These are phyloP conservation scores for Neomonachus schauinslandi DNA, from an alignment of 2,113 vertebrate genomes.

Conservation along the genomic window DNA sequence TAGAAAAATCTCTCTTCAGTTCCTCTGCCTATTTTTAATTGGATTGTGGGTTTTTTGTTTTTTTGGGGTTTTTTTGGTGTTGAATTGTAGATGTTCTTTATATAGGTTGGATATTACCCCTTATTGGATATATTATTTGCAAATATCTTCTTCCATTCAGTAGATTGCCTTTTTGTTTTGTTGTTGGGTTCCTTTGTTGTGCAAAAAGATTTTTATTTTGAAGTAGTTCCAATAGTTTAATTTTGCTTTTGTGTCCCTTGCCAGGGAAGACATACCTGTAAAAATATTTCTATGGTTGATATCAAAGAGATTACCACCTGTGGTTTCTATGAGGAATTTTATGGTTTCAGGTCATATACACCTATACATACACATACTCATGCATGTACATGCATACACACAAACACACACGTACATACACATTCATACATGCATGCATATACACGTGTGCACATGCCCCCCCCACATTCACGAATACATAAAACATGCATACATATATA, in stretches of 20 bases:
- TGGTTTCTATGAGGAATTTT: neutral
- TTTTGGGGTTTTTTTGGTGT: neutral
- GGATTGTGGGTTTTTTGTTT: too few species aligned
- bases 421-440: neutral
- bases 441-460: neutral
- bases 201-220: neutral
- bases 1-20: neutral
- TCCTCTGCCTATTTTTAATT: neutral
- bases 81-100: neutral
- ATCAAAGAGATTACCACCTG: neutral
- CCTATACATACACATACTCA: neutral
- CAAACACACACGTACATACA: neutral
- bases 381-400: neutral
- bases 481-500: neutral
- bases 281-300: neutral
- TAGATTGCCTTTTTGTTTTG: neutral
- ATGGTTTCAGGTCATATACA: neutral
- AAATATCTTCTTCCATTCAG: neutral
- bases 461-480: neutral
- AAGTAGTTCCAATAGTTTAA: neutral
- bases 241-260: neutral
- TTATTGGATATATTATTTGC: neutral
- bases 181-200: neutral
- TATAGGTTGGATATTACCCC: neutral
- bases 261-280: neutral